phyloP scores from a whole-genome alignment of 2,797 vertebrate species.

The Lepidocolaptes lacrymiger region DNA sequence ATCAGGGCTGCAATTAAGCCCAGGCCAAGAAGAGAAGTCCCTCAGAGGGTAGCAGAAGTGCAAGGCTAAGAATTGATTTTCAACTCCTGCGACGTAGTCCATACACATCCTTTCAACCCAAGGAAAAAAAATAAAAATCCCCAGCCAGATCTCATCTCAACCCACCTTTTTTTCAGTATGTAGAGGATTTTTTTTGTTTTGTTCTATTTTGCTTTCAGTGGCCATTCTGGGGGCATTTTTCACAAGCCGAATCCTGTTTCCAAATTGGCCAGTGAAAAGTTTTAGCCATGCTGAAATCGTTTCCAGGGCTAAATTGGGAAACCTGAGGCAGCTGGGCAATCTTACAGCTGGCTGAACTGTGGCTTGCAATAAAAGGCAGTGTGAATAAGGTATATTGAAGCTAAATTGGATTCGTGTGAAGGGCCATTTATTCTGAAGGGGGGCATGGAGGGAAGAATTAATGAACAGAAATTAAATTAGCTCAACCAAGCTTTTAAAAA shows the following conservation, averaged over 20 bases:
- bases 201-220: conserved; percentile 43
- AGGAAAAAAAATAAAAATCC: neutral
- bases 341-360: conserved; percentile 79
- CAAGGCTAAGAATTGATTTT: conserved; percentile 87
- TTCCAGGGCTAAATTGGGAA: conserved; percentile 81
- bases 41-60: conserved; percentile 90
- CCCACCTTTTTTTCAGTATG: neutral
- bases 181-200: neutral
- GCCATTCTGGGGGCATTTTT: conserved; percentile 74
- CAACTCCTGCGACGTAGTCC: conserved; percentile 58
- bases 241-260: conserved; percentile 72
- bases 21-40: conserved; percentile 88
- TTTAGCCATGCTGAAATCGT: conserved; percentile 82
- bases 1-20: conserved; percentile 88
- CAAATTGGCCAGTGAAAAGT: conserved; percentile 76
- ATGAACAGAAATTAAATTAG: conserved; percentile 83
- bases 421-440: conserved; percentile 76
- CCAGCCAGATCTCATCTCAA: neutral
- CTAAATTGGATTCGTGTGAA: conserved; percentile 82
- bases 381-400: conserved; percentile 85
- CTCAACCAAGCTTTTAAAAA: conserved; percentile 75
- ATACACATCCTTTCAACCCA: neutral
- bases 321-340: conserved; percentile 78
- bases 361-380: conserved; percentile 79
- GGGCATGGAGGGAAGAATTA: conserved; percentile 67